Conservation (phyloP, 2,797 vertebrate genomes). For the Acanthornis magna region DNA sequence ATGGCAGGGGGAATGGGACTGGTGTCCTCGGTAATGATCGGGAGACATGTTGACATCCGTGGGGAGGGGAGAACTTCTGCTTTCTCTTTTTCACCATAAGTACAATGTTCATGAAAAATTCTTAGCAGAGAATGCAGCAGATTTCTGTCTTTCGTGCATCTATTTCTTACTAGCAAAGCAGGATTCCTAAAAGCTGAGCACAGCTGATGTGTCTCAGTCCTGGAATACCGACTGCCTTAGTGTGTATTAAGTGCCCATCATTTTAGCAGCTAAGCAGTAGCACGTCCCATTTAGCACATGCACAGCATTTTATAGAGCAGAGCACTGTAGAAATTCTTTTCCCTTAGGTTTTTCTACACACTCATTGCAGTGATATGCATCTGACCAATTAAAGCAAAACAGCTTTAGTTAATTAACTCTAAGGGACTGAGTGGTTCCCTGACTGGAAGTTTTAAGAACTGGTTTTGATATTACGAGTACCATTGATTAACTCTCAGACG, state of each 20-base stretch:
- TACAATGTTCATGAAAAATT: not conserved
- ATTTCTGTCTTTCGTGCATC: not conserved
- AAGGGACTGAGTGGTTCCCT: not conserved
- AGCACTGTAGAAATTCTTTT: not conserved
- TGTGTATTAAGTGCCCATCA: not conserved
- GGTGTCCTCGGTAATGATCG: not conserved
- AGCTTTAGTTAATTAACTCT: slow-evolving; percentile 54
- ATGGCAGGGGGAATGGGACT: not conserved
- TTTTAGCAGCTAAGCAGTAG: slow-evolving; percentile 4
- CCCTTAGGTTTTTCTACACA: not conserved
- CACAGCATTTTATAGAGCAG: not conserved
- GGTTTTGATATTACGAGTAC: not conserved
- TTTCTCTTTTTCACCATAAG: not conserved
- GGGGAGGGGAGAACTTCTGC: not conserved
- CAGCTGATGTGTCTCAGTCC: not conserved
- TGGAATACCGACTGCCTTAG: not conserved
- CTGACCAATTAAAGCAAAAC: slow-evolving; percentile 45
- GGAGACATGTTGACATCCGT: not conserved
- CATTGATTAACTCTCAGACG: not conserved
- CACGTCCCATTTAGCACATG: slow-evolving; percentile 14
- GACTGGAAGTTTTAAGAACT: not conserved
- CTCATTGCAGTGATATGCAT: not conserved
- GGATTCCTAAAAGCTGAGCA: not conserved
- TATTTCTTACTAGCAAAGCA: not conserved
- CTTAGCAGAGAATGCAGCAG: not conserved